A percentile compares a stretch with the other conserved stretches of the same genome.
These are phyloP conservation scores for Mythimna impura DNA, from an alignment of 2,888 invertebrate genomes.

Conservation along the genomic window DNA sequence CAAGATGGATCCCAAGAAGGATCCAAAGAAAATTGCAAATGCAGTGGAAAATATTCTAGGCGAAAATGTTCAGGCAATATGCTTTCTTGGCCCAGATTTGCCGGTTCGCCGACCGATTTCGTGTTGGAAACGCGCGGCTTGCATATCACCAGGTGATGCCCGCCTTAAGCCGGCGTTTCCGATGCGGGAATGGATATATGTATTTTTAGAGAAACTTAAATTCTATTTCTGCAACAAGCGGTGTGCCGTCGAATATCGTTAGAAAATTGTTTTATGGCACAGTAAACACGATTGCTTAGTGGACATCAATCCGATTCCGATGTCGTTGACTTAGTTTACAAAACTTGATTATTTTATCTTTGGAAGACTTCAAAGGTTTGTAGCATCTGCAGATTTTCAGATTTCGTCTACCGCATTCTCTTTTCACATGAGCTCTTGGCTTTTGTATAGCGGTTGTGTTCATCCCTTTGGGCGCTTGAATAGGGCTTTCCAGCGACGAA, in stretches of 20 bases:
- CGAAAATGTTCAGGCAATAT: constrained; percentile 78
- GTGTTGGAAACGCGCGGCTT: constrained; percentile 76
- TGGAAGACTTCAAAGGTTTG: constrained; percentile 7
- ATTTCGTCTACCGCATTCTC: not conserved
- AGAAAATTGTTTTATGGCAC: constrained; percentile 72
- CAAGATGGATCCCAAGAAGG: constrained; percentile 9
- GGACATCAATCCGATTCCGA: constrained; percentile 45
- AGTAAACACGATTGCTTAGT: constrained; percentile 66
- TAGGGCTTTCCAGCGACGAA: not conserved
- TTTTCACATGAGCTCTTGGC: not conserved
- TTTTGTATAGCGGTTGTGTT: no score
- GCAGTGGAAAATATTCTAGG: constrained; percentile 67
- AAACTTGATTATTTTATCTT: constrained; percentile 16
- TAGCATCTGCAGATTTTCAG: constrained; percentile 7
- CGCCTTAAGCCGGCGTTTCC: constrained; percentile 78
- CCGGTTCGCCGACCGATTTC: constrained; percentile 87
- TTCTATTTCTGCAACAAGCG: constrained; percentile 77
- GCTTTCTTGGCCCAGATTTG: constrained; percentile 86
- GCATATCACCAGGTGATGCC: constrained; percentile 83
- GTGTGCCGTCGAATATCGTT: constrained; percentile 69
- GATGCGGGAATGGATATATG: constrained; percentile 77
- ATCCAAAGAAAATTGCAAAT: constrained; percentile 60
- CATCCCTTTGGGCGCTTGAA: not conserved
- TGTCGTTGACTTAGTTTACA: constrained; percentile 37
- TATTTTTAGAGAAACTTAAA: constrained; percentile 82